phyloP scores from a whole-genome alignment of 2,797 vertebrate species.

The Phoebastria nigripes region DNA sequence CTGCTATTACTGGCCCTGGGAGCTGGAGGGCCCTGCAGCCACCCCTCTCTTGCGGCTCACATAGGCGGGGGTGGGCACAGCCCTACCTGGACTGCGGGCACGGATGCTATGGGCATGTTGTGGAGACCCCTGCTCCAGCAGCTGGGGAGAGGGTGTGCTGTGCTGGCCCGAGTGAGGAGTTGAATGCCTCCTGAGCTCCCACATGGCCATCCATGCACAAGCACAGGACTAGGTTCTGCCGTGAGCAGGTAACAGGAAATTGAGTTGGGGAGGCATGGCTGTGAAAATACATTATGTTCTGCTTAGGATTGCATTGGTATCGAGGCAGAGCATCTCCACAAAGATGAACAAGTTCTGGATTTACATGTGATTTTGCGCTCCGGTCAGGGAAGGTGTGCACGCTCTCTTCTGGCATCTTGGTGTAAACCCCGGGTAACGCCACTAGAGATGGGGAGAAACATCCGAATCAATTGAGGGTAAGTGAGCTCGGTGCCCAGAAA shows the following conservation, averaged over 20 bases:
- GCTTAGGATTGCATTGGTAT: not conserved
- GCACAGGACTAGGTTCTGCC: not conserved
- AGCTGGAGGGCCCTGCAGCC: not conserved
- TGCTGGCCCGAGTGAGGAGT: not conserved
- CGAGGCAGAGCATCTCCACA: not conserved
- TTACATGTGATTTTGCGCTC: not conserved
- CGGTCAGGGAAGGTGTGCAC: fast-evolving
- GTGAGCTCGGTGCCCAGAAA: not conserved
- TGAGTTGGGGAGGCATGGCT: not conserved
- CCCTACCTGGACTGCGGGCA: fast-evolving
- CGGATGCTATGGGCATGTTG: fast-evolving
- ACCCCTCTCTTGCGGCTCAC: not conserved
- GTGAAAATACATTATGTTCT: not conserved
- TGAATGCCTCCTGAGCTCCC: not conserved
- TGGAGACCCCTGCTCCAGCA: not conserved
- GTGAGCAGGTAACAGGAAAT: not conserved
- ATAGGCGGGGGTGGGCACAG: not conserved
- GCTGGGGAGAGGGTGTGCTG: not conserved
- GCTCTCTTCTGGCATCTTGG: not conserved
- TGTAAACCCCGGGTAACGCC: fast-evolving
- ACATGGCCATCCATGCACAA: fast-evolving
- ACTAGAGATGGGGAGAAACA: not conserved
- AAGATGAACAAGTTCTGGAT: not conserved
- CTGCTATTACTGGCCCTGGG: not conserved
- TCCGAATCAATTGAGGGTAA: not conserved